Percentiles rank a stretch among this genome's conserved stretches.
phyloP scores from a whole-genome alignment of 2,797 vertebrate species.

The Scolopax bukidnonensis region DNA sequence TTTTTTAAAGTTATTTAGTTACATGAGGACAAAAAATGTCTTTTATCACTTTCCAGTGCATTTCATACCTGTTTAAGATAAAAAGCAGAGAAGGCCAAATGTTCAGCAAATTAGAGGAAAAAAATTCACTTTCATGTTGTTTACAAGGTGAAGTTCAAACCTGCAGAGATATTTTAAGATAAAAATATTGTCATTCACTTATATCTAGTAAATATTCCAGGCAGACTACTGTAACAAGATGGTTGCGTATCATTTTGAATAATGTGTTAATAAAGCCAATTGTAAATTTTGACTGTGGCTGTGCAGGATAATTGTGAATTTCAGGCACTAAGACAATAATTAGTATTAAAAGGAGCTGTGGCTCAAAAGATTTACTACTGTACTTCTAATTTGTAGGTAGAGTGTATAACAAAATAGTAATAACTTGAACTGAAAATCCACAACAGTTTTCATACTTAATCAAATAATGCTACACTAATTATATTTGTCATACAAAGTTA shows the following conservation, averaged over 20 bases:
- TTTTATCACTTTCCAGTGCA: background rate
- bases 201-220: background rate
- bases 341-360: slow-evolving; percentile 19
- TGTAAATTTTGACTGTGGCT: slow-evolving; percentile 17
- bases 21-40: background rate
- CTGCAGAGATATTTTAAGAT: background rate
- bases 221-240: background rate
- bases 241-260: background rate
- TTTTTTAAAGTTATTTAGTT: background rate
- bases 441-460: slow-evolving; percentile 35
- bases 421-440: slow-evolving; percentile 51
- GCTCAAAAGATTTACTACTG: slow-evolving; percentile 26
- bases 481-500: slow-evolving; percentile 40
- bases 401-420: slow-evolving; percentile 46
- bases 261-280: background rate
- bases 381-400: slow-evolving; percentile 43
- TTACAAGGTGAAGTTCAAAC: slow-evolving; percentile 4
- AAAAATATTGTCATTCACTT: background rate
- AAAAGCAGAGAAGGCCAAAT: slow-evolving; percentile 3
- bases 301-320: slow-evolving; percentile 40
- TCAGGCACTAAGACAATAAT: slow-evolving; percentile 2
- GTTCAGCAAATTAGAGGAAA: slow-evolving; percentile 1
- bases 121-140: slow-evolving; percentile 8
- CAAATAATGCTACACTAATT: slow-evolving; percentile 59
- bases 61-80: background rate